Conservation (phyloP, 2,113 vertebrate species). For the Garra rufa region DNA sequence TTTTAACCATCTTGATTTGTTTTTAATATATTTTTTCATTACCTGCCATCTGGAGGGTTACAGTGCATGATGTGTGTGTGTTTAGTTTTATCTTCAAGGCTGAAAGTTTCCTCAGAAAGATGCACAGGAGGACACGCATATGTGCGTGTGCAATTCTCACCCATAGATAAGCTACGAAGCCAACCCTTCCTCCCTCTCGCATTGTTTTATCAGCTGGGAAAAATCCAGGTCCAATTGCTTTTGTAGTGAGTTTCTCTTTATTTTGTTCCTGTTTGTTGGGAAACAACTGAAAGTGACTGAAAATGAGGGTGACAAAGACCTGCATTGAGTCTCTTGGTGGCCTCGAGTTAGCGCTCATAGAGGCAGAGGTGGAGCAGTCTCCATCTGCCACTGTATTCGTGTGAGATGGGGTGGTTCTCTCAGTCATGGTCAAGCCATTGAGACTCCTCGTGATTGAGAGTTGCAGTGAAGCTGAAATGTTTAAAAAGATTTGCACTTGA, state of each 20-base stretch:
- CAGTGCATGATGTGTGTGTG: background rate
- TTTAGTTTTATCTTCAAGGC: background rate
- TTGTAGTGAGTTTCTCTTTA: conserved; percentile 69
- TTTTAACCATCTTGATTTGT: conserved; percentile 61
- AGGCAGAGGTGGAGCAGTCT: conserved; percentile 59
- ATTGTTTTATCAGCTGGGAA: conserved; percentile 77
- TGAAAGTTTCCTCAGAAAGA: conserved; percentile 5
- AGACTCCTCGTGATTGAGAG: conserved; percentile 48
- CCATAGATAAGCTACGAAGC: conserved; percentile 70
- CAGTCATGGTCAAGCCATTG: conserved; percentile 44
- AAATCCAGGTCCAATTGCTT: conserved; percentile 77
- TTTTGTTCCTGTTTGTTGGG: conserved; percentile 79
- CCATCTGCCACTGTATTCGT: conserved; percentile 50
- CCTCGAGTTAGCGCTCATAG: conserved; percentile 66
- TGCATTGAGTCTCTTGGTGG: conserved; percentile 70
- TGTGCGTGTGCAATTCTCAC: conserved; percentile 43
- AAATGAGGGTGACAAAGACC: conserved; percentile 72
- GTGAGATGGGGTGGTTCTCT: conserved; percentile 36
- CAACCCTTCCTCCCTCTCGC: conserved; percentile 67
- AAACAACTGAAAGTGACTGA: conserved; percentile 83
- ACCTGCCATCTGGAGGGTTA: background rate
- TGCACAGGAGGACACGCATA: conserved; percentile 1
- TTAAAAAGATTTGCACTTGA: conserved; percentile 58
- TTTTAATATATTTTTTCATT: conserved; percentile 27
- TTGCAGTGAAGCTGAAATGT: conserved; percentile 54